Base-by-base conservation (phyloP, 2,113 vertebrate genomes). In the Polyodon spathula region DNA sequence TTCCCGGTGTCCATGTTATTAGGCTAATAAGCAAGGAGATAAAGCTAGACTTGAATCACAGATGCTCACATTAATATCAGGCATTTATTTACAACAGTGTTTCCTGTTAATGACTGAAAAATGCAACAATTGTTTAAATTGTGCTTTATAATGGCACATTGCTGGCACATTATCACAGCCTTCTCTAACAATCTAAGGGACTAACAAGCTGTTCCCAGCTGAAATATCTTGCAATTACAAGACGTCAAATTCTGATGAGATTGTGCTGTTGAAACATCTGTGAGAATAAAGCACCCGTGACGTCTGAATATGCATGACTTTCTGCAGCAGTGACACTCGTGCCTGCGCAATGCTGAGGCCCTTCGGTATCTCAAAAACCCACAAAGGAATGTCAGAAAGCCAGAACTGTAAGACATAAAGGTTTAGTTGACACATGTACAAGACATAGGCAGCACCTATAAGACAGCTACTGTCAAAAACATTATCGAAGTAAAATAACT, bases 201-300 rank as follows among this genome's bases (percentile, higher is more conserved):
- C 12, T 14, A 50, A 50, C 48, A n/a, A n/a, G 48, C 48, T 50
- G 48, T 50, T n/a, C 48, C 8, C 12, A 50, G 14, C 12, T 50
- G 48, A 50, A 50, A 50, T 50, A 50, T 50, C 48, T n/a, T 6
- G 48, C 48, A 50, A 50, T 50, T 50, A 50, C 48, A 50, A 50
- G 5, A 50, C 8, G 15, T 14, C 8, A 6, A 50, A n/a, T 14
- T 50, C 11, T 14, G 12, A 50, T 50, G 8, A 50, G 14, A 50
- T n/a, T 50, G 8, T n/a, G 48, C 48, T 50, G 48, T n/a, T n/a
- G 12, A 50, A 50, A 50, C 48, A 50, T 50, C 14, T 10, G 48
- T 50, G 48, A 50, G 12, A 10, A 50, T 50, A 50, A 50, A 50
- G 12, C 48, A 12, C 12, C 48, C 48, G 5, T n/a, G 48, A 50